phyloP scores from a whole-genome alignment of 2,797 vertebrate species.

The Eurystomus glaucurus region DNA sequence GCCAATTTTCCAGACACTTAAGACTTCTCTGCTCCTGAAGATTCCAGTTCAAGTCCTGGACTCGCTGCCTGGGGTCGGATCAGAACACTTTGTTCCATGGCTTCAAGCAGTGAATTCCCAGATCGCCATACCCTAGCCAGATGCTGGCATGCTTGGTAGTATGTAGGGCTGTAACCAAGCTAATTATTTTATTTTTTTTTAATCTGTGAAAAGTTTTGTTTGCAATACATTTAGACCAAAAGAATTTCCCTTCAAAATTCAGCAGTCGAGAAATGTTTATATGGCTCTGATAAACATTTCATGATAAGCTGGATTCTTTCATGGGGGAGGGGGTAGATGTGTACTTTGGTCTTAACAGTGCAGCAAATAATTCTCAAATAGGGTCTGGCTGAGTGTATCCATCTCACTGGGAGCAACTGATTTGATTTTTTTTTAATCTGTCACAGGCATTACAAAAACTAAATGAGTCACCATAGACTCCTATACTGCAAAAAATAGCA shows the following conservation, averaged over 20 bases:
- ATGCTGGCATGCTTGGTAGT: constrained; percentile 81
- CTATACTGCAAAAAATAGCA: constrained; percentile 55
- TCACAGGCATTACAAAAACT: constrained; percentile 53
- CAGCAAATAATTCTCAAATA: constrained; percentile 68
- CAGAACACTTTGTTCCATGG: constrained; percentile 84
- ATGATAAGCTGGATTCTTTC: constrained; percentile 76
- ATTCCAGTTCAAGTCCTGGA: constrained; percentile 83
- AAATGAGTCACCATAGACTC: constrained; percentile 63
- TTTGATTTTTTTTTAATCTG: constrained; percentile 67
- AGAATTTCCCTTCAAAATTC: constrained; percentile 76
- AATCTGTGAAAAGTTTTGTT: constrained; percentile 56
- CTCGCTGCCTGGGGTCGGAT: constrained; percentile 71
- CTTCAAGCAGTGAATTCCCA: constrained; percentile 82
- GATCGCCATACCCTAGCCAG: constrained; percentile 73
- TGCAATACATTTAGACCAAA: constrained; percentile 55
- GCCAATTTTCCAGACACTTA: constrained; percentile 85
- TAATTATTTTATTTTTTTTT: not conserved
- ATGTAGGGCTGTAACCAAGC: constrained; percentile 48
- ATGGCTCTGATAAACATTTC: constrained; percentile 81
- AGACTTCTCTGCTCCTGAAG: constrained; percentile 83
- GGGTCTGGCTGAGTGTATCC: constrained; percentile 56
- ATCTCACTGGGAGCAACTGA: constrained; percentile 11
- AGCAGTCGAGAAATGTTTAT: constrained; percentile 80
- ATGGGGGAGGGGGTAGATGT: constrained; percentile 29
- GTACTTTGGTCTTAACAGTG: constrained; percentile 66